phyloP scores from a whole-genome alignment of 2,113 vertebrate species.

The Malaclemys terrapin region DNA sequence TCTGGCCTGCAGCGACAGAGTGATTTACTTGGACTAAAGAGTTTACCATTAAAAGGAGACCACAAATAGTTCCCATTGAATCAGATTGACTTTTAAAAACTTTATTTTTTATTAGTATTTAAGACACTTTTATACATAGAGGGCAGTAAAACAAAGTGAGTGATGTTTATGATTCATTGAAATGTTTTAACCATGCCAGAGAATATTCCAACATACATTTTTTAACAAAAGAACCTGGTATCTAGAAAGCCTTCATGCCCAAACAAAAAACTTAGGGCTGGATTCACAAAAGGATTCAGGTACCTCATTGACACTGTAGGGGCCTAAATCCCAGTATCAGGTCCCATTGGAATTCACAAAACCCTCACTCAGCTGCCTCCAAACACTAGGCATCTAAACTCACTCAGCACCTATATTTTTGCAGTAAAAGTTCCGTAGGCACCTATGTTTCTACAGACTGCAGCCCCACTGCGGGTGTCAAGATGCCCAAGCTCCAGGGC shows the following conservation, averaged over 20 bases:
- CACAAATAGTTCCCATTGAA: neutral
- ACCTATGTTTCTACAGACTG: neutral
- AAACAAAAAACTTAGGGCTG: neutral
- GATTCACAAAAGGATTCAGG: neutral
- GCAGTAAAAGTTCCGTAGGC: neutral
- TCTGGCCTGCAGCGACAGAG: neutral
- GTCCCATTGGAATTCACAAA: neutral
- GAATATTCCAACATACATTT: neutral
- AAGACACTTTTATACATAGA: constrained; percentile 16
- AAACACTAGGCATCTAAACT: neutral
- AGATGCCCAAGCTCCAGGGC: neutral
- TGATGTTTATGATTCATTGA: neutral
- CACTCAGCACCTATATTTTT: neutral
- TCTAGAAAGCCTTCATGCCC: accelerated
- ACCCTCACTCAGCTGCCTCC: neutral
- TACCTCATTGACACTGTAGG: neutral
- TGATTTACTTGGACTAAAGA: neutral
- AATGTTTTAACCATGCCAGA: accelerated
- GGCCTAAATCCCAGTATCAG: neutral
- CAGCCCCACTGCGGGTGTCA: too few relatives aligned
- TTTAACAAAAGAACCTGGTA: neutral
- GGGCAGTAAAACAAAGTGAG: neutral
- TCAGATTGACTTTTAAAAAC: neutral
- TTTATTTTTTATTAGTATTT: constrained; percentile 21
- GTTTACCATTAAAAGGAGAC: neutral